Evolutionary conservation across 2,113 vertebrate genomes (phyloP).

Genomic region (Microcebus ravelobensis): DNA sequence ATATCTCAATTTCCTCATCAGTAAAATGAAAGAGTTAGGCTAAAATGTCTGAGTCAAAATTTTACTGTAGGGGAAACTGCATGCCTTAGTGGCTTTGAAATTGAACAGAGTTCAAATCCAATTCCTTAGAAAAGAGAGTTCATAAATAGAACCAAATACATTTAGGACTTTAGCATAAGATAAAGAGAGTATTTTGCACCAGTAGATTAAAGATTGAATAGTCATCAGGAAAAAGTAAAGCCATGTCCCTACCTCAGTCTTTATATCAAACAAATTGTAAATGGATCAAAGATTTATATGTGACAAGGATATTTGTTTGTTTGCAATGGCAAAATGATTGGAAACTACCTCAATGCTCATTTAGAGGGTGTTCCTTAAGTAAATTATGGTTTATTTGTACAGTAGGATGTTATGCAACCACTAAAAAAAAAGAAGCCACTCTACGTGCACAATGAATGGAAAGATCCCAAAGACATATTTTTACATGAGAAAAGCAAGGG

Average conservation of each 20-base stretch:
- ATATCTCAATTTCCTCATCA: neutral
- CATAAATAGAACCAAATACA: neutral
- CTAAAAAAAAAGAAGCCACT: neutral
- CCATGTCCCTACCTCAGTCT: neutral
- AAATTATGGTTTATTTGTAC: neutral
- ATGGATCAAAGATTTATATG: neutral
- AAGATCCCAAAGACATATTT: neutral
- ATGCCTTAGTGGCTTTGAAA: neutral
- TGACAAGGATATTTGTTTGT: neutral
- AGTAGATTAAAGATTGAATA: neutral
- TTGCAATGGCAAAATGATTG: neutral
- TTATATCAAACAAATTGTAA: neutral
- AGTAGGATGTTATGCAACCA: neutral
- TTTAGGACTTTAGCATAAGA: neutral
- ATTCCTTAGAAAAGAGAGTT: neutral
- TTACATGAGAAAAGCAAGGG: neutral
- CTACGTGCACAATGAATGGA: neutral
- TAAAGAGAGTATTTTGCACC: neutral
- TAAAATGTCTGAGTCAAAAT: neutral
- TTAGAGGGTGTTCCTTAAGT: neutral
- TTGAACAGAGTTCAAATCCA: conserved; percentile 7
- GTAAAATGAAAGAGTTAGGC: neutral
- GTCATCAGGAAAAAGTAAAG: neutral
- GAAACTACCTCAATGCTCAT: neutral
- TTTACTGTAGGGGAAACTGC: neutral